A percentile compares a stretch with the other conserved stretches of the same genome.
These are phyloP conservation scores for Lacanobia wlatinum DNA, from an alignment of 2,888 invertebrate genomes.

Conservation along the genomic window DNA sequence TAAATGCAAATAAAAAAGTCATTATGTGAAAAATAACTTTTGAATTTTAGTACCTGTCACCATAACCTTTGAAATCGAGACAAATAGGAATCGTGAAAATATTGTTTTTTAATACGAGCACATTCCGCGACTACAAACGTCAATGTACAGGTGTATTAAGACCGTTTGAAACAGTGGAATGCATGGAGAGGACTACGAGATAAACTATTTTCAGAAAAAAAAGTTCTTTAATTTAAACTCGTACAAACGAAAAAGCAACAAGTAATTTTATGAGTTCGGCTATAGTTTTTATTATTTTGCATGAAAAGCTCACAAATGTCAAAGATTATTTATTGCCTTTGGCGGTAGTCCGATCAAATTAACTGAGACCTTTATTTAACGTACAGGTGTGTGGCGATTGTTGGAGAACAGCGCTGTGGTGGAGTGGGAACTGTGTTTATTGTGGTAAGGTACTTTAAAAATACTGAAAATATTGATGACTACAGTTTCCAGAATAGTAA, in stretches of 20 bases:
- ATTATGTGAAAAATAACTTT: not conserved
- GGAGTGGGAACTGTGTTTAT: conserved; percentile 57
- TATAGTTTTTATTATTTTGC: conserved; percentile 29
- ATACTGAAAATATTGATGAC: too few species aligned
- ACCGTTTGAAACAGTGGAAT: conserved; percentile 56
- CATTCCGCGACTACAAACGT: conserved; percentile 57
- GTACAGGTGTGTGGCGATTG: conserved; percentile 50
- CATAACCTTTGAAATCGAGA: conserved; percentile 19
- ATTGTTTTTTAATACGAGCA: conserved; percentile 24
- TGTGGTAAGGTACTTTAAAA: too few species aligned
- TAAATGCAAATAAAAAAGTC: too few species aligned
- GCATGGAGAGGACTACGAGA: conserved; percentile 4
- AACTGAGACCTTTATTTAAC: conserved; percentile 49
- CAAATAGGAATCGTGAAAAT: conserved; percentile 27
- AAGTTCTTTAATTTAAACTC: not conserved
- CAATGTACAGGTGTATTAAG: conserved; percentile 72
- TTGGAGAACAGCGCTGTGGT: conserved; percentile 57
- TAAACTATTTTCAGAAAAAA: not conserved
- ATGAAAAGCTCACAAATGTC: conserved; percentile 32
- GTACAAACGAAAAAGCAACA: not conserved
- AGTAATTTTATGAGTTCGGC: conserved; percentile 4
- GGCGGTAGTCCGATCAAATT: conserved; percentile 47
- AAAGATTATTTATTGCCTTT: conserved; percentile 51
- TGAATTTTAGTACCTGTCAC: conserved; percentile 1
- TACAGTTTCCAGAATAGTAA: too few species aligned